Percentiles rank a stretch among this genome's conserved stretches.
Evolutionary conservation across 1,140 invertebrate genomes (phyloP).

Genomic region (Pantala flavescens): DNA sequence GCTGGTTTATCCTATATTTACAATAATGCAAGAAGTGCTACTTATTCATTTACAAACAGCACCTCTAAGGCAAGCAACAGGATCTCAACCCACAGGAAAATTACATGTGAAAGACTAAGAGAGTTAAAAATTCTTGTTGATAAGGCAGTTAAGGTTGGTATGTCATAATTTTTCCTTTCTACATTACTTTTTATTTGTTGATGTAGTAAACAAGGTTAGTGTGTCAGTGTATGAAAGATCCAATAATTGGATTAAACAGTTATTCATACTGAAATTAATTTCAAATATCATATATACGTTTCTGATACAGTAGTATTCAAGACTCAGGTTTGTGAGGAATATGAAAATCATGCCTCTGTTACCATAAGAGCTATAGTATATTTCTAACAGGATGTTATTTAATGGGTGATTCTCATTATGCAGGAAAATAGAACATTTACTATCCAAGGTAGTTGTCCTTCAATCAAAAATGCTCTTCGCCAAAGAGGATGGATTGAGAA

Average conservation of each 20-base stretch:
- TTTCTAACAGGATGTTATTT: neutral
- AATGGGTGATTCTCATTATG: neutral
- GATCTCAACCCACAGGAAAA: neutral
- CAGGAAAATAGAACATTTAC: conserved; percentile 21
- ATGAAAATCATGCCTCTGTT: too few relatives aligned
- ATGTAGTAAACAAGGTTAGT: neutral
- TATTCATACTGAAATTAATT: neutral
- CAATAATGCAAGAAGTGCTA: neutral
- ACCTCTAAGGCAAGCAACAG: neutral
- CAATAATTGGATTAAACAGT: neutral
- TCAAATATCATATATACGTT: neutral
- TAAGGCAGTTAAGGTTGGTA: conserved; percentile 5
- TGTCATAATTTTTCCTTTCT: neutral
- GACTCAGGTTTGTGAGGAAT: too few relatives aligned
- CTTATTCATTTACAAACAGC: neutral
- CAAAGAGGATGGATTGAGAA: conserved; percentile 43
- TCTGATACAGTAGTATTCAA: too few relatives aligned
- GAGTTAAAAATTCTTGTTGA: conserved; percentile 4
- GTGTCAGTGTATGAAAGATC: too few relatives aligned
- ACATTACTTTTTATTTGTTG: neutral
- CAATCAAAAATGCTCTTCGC: conserved; percentile 36
- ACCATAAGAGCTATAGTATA: too few relatives aligned
- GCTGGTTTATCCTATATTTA: neutral
- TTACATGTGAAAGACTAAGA: conserved; percentile 6
- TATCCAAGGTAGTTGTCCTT: conserved; percentile 25